Base-by-base conservation (phyloP, 2,113 vertebrate genomes). In the Catagonus wagneri region DNA sequence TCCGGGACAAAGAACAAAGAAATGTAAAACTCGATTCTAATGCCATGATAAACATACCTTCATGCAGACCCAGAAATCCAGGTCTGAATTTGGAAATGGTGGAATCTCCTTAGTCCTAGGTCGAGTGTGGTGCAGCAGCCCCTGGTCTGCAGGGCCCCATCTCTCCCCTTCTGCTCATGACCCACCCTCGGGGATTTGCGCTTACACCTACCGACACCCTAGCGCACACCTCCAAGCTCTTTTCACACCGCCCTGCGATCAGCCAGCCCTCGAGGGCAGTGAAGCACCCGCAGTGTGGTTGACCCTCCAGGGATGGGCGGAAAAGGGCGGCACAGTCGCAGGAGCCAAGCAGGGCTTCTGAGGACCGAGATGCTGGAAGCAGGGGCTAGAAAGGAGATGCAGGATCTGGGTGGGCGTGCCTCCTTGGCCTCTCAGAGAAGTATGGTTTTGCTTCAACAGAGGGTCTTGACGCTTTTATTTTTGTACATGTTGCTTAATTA, bases 331-430 rank as follows among this genome's bases (percentile, higher is more conserved):
- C n/a, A 32, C 29, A 54, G 56, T 1, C 14, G 29, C 20, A 2
- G 8, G 89, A 66, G 1, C 3, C 4, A 0, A 8, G 27, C n/a
- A n/a, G 69, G 25, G 34, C 36, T 36, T 68, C 68, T 75, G 68
- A 74, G 52, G 29, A 19, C 22, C 75, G 0, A 3, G 13, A 16
- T 32, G 4, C 20, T 13, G 14, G 6, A 65, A 8, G 58, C 16
- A 44, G 44, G 44, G 44, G 44, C 44, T 44, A 44, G 44, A 44
- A 44, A 14, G 15, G 14, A 36, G 56, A 74, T 19, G 13, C 32
- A 39, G 54, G 29, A 6, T 56, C 16, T 16, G 27, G 1, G 7
- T 13, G 4, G n/a, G 34, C 15, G 0, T 14, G 1, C 19, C 4
- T 10, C 29, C 75, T 65, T 5, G 52, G 29, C 23, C 54, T 63